Percentiles rank a stretch among this genome's conserved stretches.
Evolutionary conservation across 2,797 vertebrate genomes (phyloP).

Genomic region (Denticeps clupeoides): DNA sequence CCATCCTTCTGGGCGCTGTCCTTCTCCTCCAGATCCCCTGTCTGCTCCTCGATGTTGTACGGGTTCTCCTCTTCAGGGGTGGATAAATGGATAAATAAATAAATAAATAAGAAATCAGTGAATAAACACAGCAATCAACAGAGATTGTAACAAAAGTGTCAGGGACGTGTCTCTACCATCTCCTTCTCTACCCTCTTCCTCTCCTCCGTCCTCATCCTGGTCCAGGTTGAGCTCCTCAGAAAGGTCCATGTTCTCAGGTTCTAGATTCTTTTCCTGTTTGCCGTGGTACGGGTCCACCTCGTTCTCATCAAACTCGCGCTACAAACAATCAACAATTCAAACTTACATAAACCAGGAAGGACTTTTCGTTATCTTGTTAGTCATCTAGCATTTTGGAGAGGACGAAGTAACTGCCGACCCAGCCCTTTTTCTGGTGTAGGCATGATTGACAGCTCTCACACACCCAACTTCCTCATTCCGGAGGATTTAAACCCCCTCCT

Average conservation of each 20-base stretch:
- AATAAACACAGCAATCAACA: background rate
- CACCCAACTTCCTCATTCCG: too few relatives aligned
- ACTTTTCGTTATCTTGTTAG: background rate
- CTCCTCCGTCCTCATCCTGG: constrained; percentile 58
- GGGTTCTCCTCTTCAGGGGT: constrained; percentile 65
- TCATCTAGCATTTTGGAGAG: too few relatives aligned
- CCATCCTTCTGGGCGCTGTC: constrained; percentile 36
- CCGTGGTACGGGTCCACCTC: constrained; percentile 89
- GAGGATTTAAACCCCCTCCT: too few relatives aligned
- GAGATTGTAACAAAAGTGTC: too few relatives aligned
- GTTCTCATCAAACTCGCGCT: constrained; percentile 92
- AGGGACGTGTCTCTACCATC: constrained; percentile 35
- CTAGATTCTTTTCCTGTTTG: constrained; percentile 68
- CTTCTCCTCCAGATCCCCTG: constrained; percentile 50
- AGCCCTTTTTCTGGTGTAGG: too few relatives aligned
- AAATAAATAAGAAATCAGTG: background rate
- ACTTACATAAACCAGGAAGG: background rate
- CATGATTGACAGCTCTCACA: too few relatives aligned
- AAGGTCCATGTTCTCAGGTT: constrained; percentile 80
- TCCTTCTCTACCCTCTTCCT: constrained; percentile 47
- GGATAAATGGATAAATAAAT: background rate
- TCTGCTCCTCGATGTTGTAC: constrained; percentile 73
- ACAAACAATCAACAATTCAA: background rate
- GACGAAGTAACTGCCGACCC: too few relatives aligned
- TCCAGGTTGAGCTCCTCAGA: constrained; percentile 86